A percentile compares a stretch with the other conserved stretches of the same genome.
Evolutionary conservation across 2,113 vertebrate genomes (phyloP).

Genomic region (Sapajus apella): DNA sequence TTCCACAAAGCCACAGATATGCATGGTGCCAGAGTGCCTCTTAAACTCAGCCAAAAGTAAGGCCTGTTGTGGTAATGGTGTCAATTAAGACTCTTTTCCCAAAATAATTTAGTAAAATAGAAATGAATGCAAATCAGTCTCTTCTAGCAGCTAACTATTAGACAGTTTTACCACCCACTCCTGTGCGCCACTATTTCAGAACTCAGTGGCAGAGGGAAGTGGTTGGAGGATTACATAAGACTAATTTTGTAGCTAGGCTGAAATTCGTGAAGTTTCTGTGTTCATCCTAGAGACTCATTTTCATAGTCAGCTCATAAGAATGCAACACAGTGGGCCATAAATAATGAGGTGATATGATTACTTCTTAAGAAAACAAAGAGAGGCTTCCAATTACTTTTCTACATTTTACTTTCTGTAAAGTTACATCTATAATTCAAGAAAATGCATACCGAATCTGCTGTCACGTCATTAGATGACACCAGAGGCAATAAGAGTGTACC

Average conservation of each 20-base stretch:
- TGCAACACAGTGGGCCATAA: neutral
- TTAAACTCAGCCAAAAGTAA: conserved; percentile 7
- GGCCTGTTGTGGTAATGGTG: neutral
- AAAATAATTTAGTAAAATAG: conserved; percentile 59
- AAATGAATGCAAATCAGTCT: conserved; percentile 71
- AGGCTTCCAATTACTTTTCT: neutral
- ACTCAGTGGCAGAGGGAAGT: conserved; percentile 3
- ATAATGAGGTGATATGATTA: neutral
- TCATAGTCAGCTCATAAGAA: neutral
- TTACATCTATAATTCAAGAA: neutral
- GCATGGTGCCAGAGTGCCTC: neutral
- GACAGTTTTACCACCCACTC: conserved; percentile 63
- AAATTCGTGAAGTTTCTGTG: conserved; percentile 19
- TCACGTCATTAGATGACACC: no score
- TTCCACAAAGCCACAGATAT: neutral
- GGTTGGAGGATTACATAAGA: conserved; percentile 49
- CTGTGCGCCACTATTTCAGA: conserved; percentile 49
- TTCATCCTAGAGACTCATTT: neutral
- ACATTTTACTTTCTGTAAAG: neutral
- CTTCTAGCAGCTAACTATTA: conserved; percentile 57
- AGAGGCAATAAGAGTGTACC: rapidly evolving
- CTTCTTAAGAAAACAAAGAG: neutral
- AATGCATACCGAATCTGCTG: no score
- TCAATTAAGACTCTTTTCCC: conserved; percentile 55
- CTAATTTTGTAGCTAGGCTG: neutral